Conservation (phyloP, 2,888 invertebrate species). For the Microplitis manilae region DNA sequence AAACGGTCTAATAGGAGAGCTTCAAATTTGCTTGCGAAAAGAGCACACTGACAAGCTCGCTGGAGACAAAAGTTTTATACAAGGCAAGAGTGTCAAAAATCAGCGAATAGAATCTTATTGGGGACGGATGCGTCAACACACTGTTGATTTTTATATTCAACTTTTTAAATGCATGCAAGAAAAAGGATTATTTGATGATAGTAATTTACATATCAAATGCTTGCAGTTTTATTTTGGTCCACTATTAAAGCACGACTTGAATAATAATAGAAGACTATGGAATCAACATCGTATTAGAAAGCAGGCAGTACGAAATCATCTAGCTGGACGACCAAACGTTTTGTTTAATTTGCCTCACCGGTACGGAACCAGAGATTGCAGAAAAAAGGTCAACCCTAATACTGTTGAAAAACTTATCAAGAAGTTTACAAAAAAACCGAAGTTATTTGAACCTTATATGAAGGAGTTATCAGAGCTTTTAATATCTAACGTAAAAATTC, state of each 20-base stretch:
- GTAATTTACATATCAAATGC: conserved; percentile 38
- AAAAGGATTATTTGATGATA: conserved; percentile 24
- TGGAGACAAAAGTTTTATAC: conserved; percentile 39
- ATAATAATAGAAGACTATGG: conserved; percentile 31
- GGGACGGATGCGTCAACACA: conserved; percentile 39
- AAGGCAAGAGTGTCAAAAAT: conserved; percentile 43
- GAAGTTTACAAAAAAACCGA: not conserved
- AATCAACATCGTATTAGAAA: conserved; percentile 37
- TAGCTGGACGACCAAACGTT: conserved; percentile 32
- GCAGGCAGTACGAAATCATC: conserved; percentile 16
- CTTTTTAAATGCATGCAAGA: conserved; percentile 42
- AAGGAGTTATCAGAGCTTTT: not conserved
- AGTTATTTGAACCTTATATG: not conserved
- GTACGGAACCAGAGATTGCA: conserved; percentile 17
- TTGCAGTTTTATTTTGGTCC: conserved; percentile 39
- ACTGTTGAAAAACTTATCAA: not conserved
- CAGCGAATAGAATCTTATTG: conserved; percentile 45
- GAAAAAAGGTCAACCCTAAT: not conserved
- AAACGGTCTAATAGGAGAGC: conserved; percentile 31
- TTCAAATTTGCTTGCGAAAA: conserved; percentile 28
- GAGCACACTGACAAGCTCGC: conserved; percentile 38
- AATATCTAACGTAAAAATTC: not conserved
- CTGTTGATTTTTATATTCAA: too few species aligned
- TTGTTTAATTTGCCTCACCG: conserved; percentile 28
- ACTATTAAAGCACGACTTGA: conserved; percentile 30